Base-by-base conservation (phyloP, 2,113 vertebrate species). In the Thomomys bottae region DNA sequence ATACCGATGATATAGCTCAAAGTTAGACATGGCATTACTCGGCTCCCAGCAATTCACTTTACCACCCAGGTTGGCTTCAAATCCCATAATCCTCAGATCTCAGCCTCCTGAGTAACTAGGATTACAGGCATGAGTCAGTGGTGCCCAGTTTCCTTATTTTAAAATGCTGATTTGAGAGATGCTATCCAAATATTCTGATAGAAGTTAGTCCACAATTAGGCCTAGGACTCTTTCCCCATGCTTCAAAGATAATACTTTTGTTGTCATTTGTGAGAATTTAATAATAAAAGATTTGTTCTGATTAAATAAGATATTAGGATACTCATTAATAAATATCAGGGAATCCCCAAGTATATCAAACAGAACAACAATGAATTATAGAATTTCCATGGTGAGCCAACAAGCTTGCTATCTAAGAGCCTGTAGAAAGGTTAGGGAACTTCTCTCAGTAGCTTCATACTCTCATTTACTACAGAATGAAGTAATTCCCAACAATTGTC, bases 101-200 rank as follows among this genome's bases (percentile, higher is more conserved):
- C 15, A 54, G 49, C 49, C 3, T 54, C 17, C 49, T 18, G 49
- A 15, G 49, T 54, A 54, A 15, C 11, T 54, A 54, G 49, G 49
- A 17, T 54, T 18, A 54, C 49, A 54, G 49, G 49, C 49, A 12
- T 54, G 49, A 17, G 49, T 15, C 49, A 54, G 4, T 49, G 45
- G 45, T 49, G 80, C n/a, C 20, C 42, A 88, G 54, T 79, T 83
- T 32, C 12, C 36, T 81, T 42, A 42, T 64, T 84, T 79, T 36
- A 91, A 88, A 91, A 91, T 83, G 24, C 28, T 87, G 40, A 95
- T 61, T 80, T 87, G 2, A 49, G 42, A 28, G 26, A 64, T 12
- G 7, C 5, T 7, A 79, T 90, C 75, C 49, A 93, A 90, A 68
- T 77, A 92, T 49, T 79, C 70, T 30, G 45, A 87, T 78, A 24